phyloP scores from a whole-genome alignment of 2,888 invertebrate genomes.

The Sarcophaga variegata region DNA sequence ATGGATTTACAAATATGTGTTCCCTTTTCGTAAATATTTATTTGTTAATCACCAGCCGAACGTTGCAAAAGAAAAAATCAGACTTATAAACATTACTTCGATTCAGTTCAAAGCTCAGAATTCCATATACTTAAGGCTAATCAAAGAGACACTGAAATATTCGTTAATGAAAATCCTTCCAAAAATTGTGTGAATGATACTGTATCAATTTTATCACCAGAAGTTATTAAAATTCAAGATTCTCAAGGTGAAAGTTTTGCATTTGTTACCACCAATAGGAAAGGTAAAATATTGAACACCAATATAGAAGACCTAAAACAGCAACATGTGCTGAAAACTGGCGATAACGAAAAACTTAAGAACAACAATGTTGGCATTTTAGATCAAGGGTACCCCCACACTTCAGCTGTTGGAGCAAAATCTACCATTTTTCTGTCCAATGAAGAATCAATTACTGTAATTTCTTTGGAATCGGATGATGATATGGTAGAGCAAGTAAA shows the following conservation, averaged over 20 bases:
- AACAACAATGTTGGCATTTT: no score
- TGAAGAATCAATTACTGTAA: neutral
- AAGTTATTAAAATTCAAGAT: slow-evolving; percentile 67
- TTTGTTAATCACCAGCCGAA: slow-evolving; percentile 37
- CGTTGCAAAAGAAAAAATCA: slow-evolving; percentile 70
- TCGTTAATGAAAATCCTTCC: slow-evolving; percentile 74
- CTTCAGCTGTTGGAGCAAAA: no score
- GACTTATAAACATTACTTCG: slow-evolving; percentile 77
- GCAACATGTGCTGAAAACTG: no score
- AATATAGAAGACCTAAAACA: no score
- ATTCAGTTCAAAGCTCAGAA: slow-evolving; percentile 75
- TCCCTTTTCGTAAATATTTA: neutral
- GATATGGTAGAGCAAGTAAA: slow-evolving; percentile 68
- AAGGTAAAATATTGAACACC: no score
- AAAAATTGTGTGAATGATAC: neutral
- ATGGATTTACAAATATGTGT: neutral
- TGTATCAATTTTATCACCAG: slow-evolving; percentile 41
- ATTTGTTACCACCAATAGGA: no score
- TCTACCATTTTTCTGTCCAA: no score
- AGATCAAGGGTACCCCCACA: no score
- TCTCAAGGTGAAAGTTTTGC: slow-evolving; percentile 16
- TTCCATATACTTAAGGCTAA: slow-evolving; percentile 79
- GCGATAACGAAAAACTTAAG: no score
- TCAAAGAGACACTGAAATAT: slow-evolving; percentile 77
- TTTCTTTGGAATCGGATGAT: slow-evolving; percentile 75